These are phyloP conservation scores for Copidosoma aretas DNA, from an alignment of 2,888 invertebrate species.

Conservation along the genomic window DNA sequence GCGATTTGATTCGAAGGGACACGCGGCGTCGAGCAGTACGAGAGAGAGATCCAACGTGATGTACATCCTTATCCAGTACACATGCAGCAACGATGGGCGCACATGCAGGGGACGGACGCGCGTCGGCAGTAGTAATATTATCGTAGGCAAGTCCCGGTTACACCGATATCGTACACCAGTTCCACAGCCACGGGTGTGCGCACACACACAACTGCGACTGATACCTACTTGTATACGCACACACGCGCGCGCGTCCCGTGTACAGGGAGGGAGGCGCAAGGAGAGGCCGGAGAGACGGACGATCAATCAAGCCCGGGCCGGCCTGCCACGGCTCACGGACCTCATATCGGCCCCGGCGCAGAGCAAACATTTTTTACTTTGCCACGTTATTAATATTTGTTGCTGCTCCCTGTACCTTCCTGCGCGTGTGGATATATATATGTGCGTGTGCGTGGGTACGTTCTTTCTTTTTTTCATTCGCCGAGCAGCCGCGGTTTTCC, in stretches of 20 bases:
- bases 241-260: background rate
- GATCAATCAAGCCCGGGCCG: conserved; percentile 60
- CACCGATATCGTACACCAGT: too few relatives aligned
- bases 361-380: conserved; percentile 62
- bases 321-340: conserved; percentile 59
- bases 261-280: background rate
- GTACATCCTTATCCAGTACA: conserved; percentile 41
- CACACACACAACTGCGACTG: background rate
- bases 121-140: background rate
- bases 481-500: background rate
- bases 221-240: too few relatives aligned
- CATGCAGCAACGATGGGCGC: conserved; percentile 50
- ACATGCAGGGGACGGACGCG: conserved; percentile 42
- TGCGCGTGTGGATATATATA: conserved; percentile 36
- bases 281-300: conserved; percentile 49
- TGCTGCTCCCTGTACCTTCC: conserved; percentile 44
- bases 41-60: conserved; percentile 38
- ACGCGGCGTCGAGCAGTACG: conserved; percentile 26
- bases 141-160: background rate
- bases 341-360: conserved; percentile 60
- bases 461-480: background rate
- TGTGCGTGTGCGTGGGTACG: too few relatives aligned
- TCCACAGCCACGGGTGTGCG: background rate
- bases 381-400: conserved; percentile 61
- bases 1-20: conserved; percentile 48